A percentile compares a stretch with the other conserved stretches of the same genome.
phyloP scores from a whole-genome alignment of 2,113 vertebrate genomes.

The Hyperopisus bebe region DNA sequence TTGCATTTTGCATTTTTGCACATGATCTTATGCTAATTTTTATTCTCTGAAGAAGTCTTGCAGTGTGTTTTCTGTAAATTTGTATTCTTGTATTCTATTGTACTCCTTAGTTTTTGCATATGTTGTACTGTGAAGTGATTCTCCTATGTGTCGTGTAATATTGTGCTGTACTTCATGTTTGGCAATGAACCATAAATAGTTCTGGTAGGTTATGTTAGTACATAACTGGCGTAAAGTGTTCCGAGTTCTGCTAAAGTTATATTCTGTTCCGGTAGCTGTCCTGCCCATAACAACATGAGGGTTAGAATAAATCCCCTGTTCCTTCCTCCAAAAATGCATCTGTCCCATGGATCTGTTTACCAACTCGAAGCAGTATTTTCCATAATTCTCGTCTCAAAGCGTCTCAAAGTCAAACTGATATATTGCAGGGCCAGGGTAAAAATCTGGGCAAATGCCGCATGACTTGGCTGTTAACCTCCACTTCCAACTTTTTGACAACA shows the following conservation, averaged over 20 bases:
- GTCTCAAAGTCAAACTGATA: background rate
- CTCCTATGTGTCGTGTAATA: background rate
- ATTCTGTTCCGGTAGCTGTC: background rate
- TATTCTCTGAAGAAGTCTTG: background rate
- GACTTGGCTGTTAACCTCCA: background rate
- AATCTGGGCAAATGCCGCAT: background rate
- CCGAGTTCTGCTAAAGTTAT: background rate
- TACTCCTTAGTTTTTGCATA: background rate
- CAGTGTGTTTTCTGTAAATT: background rate
- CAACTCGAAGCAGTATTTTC: background rate
- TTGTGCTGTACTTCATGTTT: background rate
- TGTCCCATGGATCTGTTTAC: background rate
- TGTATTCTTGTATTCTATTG: background rate
- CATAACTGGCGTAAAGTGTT: background rate
- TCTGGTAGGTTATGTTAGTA: background rate
- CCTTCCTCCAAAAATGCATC: background rate
- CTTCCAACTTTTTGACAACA: background rate
- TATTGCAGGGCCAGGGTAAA: background rate
- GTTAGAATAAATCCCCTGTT: background rate
- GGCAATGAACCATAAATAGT: background rate
- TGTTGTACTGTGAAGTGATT: background rate
- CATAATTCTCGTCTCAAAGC: background rate
- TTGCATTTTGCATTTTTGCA: background rate
- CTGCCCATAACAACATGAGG: background rate
- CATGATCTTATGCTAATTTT: background rate